Evolutionary conservation across 2,888 invertebrate genomes (phyloP).

Genomic region (Drosophila colorata): DNA sequence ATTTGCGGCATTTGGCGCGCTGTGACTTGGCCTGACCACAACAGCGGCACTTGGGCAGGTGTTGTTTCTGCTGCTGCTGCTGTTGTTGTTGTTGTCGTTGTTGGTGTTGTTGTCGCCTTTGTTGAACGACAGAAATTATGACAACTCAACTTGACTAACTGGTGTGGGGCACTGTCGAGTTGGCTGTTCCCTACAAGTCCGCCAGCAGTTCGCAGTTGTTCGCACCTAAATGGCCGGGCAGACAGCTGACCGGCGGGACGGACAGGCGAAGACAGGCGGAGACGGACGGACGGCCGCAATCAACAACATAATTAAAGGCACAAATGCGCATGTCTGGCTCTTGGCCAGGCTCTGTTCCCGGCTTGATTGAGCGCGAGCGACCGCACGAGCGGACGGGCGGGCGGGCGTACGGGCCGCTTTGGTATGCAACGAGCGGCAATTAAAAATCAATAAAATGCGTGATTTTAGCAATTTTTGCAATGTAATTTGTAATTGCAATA

Average conservation of each 20-base stretch:
- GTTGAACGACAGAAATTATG: constrained; percentile 80
- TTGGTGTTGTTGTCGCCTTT: constrained; percentile 47
- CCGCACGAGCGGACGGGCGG: too few species aligned
- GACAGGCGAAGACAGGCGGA: constrained; percentile 25
- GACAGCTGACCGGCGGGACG: constrained; percentile 23
- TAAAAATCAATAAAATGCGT: constrained; percentile 83
- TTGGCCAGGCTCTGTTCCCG: constrained; percentile 9
- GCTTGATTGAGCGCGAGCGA: constrained; percentile 32
- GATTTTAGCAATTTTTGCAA: constrained; percentile 78
- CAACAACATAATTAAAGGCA: constrained; percentile 80
- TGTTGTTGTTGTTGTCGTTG: constrained; percentile 16
- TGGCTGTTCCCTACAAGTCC: constrained; percentile 63
- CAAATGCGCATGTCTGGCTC: constrained; percentile 72
- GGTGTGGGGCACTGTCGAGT: constrained; percentile 55
- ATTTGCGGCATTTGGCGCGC: constrained; percentile 80
- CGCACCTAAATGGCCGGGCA: constrained; percentile 64
- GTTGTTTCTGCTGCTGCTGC: constrained; percentile 50
- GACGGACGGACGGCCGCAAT: constrained; percentile 48
- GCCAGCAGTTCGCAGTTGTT: constrained; percentile 51
- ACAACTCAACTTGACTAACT: constrained; percentile 80
- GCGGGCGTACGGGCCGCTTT: constrained; percentile 15
- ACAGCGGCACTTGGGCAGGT: constrained; percentile 44
- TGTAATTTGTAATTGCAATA: constrained; percentile 79
- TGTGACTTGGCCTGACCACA: constrained; percentile 41
- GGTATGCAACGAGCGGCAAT: constrained; percentile 82